Conservation (phyloP, 1,140 invertebrate genomes). For the Bombyx mandarina region DNA sequence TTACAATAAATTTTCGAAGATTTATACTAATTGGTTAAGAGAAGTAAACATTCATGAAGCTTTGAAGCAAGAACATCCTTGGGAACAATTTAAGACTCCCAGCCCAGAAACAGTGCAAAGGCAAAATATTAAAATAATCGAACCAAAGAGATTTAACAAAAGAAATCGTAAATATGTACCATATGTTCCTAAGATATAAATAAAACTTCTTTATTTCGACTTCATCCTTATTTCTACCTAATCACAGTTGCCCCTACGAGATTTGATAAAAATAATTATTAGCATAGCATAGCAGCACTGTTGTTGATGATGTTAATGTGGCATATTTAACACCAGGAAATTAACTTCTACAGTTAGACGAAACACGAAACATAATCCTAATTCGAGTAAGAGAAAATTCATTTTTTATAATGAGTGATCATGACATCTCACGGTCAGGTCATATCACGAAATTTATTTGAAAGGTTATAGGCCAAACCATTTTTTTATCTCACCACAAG, state of each 20-base stretch:
- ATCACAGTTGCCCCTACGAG: background rate
- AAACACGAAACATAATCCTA: no score
- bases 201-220: conserved; percentile 11
- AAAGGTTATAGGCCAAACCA: no score
- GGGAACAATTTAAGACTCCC: conserved; percentile 69
- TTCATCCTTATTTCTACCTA: no score
- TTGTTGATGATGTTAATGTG: no score
- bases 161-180: conserved; percentile 39
- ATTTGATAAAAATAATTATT: conserved; percentile 8
- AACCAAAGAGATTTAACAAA: conserved; percentile 57
- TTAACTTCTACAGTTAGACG: no score
- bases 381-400: no score
- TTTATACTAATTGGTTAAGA: conserved; percentile 67
- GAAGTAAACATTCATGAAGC: conserved; percentile 66
- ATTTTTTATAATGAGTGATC: no score
- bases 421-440: no score
- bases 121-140: conserved; percentile 30
- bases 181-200: conserved; percentile 31
- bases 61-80: conserved; percentile 72
- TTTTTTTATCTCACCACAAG: no score
- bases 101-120: conserved; percentile 49
- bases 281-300: no score
- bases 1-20: conserved; percentile 42
- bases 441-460: no score
- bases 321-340: no score